Evolutionary conservation across 2,888 invertebrate genomes (phyloP).

Genomic region (Apamea crenata): DNA sequence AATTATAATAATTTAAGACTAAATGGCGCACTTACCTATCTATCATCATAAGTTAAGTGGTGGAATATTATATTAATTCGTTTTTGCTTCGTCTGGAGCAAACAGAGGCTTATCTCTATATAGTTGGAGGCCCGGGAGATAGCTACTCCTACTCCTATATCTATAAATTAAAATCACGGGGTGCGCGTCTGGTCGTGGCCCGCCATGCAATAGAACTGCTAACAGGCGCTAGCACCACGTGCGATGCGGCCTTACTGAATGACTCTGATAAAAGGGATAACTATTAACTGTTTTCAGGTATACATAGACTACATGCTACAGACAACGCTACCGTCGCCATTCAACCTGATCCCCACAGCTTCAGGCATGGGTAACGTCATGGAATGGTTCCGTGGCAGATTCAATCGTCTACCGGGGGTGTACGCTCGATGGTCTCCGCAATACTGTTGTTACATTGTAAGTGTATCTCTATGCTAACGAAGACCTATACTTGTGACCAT

Average conservation of each 20-base stretch:
- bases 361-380: conserved; percentile 84
- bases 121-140: neutral
- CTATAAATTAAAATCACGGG: neutral
- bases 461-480: conserved; percentile 26
- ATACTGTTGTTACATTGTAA: conserved; percentile 84
- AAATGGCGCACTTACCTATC: neutral
- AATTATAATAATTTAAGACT: neutral
- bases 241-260: neutral
- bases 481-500: neutral
- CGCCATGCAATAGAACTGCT: too few relatives aligned
- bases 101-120: neutral
- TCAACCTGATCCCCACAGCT: conserved; percentile 92
- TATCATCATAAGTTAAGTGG: neutral
- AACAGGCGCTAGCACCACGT: too few relatives aligned
- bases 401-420: conserved; percentile 76
- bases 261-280: neutral
- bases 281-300: conserved; percentile 79
- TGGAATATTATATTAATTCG: neutral
- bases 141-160: neutral
- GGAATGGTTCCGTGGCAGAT: conserved; percentile 86
- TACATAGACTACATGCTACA: conserved; percentile 94
- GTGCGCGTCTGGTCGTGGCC: neutral
- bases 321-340: conserved; percentile 93
- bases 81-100: neutral
- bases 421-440: conserved; percentile 85